Evolutionary conservation across 1,140 invertebrate genomes (phyloP), one percentile per base, ranked within the genome.

Genomic region (Metopolophium dirhodum): DNA sequence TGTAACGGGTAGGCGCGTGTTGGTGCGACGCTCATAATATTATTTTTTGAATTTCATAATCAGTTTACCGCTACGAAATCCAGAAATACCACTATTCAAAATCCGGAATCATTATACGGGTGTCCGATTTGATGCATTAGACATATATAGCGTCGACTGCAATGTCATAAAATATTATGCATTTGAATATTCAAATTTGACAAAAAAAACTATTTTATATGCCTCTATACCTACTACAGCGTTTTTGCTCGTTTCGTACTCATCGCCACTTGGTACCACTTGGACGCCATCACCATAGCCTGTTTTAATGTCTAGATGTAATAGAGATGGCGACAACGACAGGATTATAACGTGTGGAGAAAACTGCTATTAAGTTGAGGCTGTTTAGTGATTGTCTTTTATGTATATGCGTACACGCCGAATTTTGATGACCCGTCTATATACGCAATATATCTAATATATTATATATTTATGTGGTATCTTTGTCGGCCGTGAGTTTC

Each of bases 181-280:
- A 77, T 77, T 77, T 77, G 30, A 77, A 77, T 77, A 77, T 77
- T 77, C n/a, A 77, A 77, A 77, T 77, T 77, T 14, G 61, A 77
- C 14, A 77, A 77, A 41, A 37, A 18, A 77, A 77, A 77, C 30
- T 77, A 77, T n/a, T 41, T 41, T 41, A 68, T 68, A 61, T 61
- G 61, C 61, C n/a, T 68, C n/a, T 68, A 68, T 61, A 30, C 30
- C 30, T 77, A 77, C 61, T 68, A 20, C n/a, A n/a, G 61, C 30
- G 30, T 77, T 77, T 77, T 77, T 77, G 61, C n/a, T 77, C 14
- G 30, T 77, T 77, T 35, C 61, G 18, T 77, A n/a, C 30, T 77
- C 11, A 30, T 11, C 61, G n/a, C 61, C n/a, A 47, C 47, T 51
- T 47, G 45, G 8, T n/a, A 30, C 61, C 61, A 77, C n/a, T 77